A percentile compares a stretch with the other conserved stretches of the same genome.
Evolutionary conservation across 2,888 invertebrate genomes (phyloP).

Genomic region (Dromius quadrimaculatus): DNA sequence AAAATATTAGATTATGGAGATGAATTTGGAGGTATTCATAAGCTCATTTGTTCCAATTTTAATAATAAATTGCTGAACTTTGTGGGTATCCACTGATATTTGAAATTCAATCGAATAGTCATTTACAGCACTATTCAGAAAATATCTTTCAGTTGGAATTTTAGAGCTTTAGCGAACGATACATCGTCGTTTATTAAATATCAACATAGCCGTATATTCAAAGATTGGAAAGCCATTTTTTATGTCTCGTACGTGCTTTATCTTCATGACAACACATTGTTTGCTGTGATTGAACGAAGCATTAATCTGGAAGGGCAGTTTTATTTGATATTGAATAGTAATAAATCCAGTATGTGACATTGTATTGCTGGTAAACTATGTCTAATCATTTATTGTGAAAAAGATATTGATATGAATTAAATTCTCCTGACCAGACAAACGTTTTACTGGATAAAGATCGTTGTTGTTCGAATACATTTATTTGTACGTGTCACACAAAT

Average conservation of each 20-base stretch:
- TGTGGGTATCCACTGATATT: too few species aligned
- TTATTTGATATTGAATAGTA: slow-evolving; percentile 31
- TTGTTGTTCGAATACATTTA: slow-evolving; percentile 5
- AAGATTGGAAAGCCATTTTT: slow-evolving; percentile 42
- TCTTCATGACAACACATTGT: slow-evolving; percentile 48
- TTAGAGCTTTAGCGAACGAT: too few species aligned
- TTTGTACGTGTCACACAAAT: slow-evolving; percentile 28
- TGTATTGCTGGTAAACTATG: slow-evolving; percentile 36
- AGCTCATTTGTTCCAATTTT: slow-evolving; percentile 21
- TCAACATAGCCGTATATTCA: slow-evolving; percentile 41
- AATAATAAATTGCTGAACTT: neutral
- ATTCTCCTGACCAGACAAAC: slow-evolving; percentile 28
- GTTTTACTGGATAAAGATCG: slow-evolving; percentile 16
- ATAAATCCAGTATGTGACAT: slow-evolving; percentile 32
- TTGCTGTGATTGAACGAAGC: slow-evolving; percentile 41
- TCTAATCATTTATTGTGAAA: slow-evolving; percentile 33
- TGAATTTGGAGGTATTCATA: neutral
- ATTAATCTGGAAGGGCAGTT: slow-evolving; percentile 45
- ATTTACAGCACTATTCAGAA: too few species aligned
- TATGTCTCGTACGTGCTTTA: slow-evolving; percentile 16
- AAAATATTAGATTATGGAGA: slow-evolving; percentile 2
- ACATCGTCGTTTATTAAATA: too few species aligned
- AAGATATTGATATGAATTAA: slow-evolving; percentile 33
- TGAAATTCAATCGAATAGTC: too few species aligned
- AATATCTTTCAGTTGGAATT: too few species aligned